Percentiles rank a stretch among this genome's conserved stretches.
These are phyloP conservation scores for Podarcis siculus DNA, from an alignment of 2,797 vertebrate genomes.

Conservation along the genomic window DNA sequence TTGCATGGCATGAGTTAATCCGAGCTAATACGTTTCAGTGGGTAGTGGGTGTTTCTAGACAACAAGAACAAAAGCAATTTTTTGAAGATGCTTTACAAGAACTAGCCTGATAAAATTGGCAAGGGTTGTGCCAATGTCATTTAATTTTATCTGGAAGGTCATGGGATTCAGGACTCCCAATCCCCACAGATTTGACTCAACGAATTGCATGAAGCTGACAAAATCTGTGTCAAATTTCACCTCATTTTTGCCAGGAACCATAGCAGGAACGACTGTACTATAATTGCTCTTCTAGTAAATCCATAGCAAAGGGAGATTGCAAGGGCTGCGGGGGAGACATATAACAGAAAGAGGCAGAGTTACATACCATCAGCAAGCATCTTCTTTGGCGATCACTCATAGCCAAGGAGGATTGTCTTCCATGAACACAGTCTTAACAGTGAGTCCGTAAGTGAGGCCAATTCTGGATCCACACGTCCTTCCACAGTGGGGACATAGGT, in stretches of 20 bases:
- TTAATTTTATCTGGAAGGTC: neutral
- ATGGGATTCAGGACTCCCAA: neutral
- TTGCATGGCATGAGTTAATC: neutral
- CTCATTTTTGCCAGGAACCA: neutral
- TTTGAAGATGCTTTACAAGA: neutral
- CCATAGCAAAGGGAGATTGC: neutral
- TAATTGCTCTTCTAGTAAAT: neutral
- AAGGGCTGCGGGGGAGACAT: neutral
- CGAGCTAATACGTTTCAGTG: slow-evolving; percentile 7
- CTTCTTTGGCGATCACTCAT: no score
- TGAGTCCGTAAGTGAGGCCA: no score
- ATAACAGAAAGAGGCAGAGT: neutral
- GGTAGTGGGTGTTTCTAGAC: neutral
- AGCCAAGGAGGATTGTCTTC: no score
- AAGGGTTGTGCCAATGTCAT: neutral
- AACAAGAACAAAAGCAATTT: neutral
- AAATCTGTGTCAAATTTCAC: neutral
- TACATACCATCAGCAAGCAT: no score
- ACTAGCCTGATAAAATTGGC: neutral
- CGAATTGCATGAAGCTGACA: neutral
- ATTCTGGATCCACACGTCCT: no score
- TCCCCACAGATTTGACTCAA: neutral
- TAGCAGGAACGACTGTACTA: neutral
- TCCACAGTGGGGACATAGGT: no score
- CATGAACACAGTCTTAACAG: no score